Conservation (phyloP, 2,113 vertebrate genomes). For the Rhinoderma darwinii region DNA sequence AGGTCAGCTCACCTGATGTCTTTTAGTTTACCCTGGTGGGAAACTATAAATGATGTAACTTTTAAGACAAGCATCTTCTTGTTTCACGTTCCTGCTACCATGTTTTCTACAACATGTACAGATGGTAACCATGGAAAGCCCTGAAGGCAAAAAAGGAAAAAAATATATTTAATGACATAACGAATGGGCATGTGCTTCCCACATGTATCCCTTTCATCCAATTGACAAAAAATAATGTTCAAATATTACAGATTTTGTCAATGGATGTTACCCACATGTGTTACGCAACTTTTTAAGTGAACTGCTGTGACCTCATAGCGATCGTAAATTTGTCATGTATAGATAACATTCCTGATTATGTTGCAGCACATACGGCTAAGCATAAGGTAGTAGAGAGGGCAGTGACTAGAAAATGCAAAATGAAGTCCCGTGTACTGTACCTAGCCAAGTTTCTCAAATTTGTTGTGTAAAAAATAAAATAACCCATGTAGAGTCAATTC, state of each 20-base stretch:
- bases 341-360: neutral
- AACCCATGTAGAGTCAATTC: neutral
- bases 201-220: conserved; percentile 39
- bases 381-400: conserved; percentile 15
- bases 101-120: neutral
- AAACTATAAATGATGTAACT: neutral
- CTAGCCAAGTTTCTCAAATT: neutral
- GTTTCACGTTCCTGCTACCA: neutral
- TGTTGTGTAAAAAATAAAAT: neutral
- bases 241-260: conserved; percentile 26
- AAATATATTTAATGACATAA: conserved; percentile 10
- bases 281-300: conserved; percentile 27
- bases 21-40: neutral
- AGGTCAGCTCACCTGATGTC: neutral
- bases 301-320: neutral
- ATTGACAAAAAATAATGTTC: conserved; percentile 26
- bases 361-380: neutral
- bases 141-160: neutral
- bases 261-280: conserved; percentile 37
- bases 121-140: neutral
- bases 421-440: neutral
- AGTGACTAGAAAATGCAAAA: neutral
- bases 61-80: neutral
- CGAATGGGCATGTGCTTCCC: conserved; percentile 43
- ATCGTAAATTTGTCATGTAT: conserved; percentile 31